Evolutionary conservation across 2,888 invertebrate genomes (phyloP), one percentile per base, ranked within the genome.

Genomic region (Cephus runcator): DNA sequence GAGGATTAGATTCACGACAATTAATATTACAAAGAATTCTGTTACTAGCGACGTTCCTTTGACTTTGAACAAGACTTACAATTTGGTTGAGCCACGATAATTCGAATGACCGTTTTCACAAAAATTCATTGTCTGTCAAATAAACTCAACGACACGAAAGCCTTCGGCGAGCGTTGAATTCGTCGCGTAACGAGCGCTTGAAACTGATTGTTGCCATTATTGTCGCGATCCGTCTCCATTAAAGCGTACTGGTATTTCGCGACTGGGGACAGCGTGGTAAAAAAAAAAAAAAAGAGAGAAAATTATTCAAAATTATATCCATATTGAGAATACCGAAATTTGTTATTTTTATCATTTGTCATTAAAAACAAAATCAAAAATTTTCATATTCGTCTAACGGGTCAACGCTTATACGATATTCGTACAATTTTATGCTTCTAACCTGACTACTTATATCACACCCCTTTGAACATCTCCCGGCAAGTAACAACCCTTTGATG

Each of bases 161-260:
- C 23, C 23, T 56, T 56, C 9, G 9, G 56, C 40, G 15, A 56
- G 23, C 15, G 23, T 56, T 56, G 15, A 23, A 56, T 56, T 56
- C 23, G 56, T 56, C 56, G 56, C 9, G 56, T 56, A 56, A 56
- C 56, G 56, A 56, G 56, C 23, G 15, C 56, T 81, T 79, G 78
- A 81, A 85, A 85, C 83, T 81, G 83, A 86, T 86, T 83, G 84
- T 81, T 82, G 80, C 84, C 83, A 84, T 87, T 87, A 87, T 87
- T 84, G 85, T 83, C 81, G 75, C 82, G 77, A 85, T 87, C 83
- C 86, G 84, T 87, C 86, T 86, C 84, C 86, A 86, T 87, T 86
- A 86, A 85, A 83, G 80, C 77, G 79, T 83, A 85, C 84, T 82
- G 81, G 81, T 85, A 85, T 83, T 81, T 56, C 23, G 40, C 40